Conservation (phyloP, 2,888 invertebrate genomes). For the Saturnia pavonia region DNA sequence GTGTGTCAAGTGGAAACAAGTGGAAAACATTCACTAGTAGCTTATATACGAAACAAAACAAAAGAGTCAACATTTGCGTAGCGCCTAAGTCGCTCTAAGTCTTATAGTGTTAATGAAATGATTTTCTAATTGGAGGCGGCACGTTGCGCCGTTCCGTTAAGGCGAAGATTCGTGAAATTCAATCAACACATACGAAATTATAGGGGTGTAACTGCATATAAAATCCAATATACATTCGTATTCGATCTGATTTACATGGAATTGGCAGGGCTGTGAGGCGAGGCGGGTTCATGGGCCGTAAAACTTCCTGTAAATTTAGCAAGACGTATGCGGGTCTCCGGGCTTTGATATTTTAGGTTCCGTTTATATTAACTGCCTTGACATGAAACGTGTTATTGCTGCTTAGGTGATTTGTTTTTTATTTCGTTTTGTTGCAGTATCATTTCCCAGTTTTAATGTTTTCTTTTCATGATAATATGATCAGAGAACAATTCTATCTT, state of each 20-base stretch:
- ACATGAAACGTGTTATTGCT: background rate
- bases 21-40: too few species aligned
- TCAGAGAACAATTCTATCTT: background rate
- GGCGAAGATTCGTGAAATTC: slow-evolving; percentile 29
- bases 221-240: slow-evolving; percentile 37
- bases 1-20: too few species aligned
- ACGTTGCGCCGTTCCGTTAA: background rate
- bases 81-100: too few species aligned
- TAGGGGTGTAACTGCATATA: slow-evolving; percentile 28
- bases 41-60: too few species aligned
- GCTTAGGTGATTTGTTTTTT: background rate
- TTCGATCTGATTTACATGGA: slow-evolving; percentile 28
- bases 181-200: slow-evolving; percentile 26
- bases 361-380: slow-evolving; percentile 19
- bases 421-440: background rate
- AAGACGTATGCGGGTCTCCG: slow-evolving; percentile 29
- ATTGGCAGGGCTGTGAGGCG: slow-evolving; percentile 23
- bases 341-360: slow-evolving; percentile 25
- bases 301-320: slow-evolving; percentile 35
- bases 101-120: too few species aligned
- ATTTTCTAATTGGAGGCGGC: background rate
- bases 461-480: background rate
- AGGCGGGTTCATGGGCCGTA: slow-evolving; percentile 25
- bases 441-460: background rate
- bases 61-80: too few species aligned